Percentiles rank a stretch among this genome's conserved stretches.
phyloP scores from a whole-genome alignment of 2,888 invertebrate genomes.

The Therioaphis trifolii region DNA sequence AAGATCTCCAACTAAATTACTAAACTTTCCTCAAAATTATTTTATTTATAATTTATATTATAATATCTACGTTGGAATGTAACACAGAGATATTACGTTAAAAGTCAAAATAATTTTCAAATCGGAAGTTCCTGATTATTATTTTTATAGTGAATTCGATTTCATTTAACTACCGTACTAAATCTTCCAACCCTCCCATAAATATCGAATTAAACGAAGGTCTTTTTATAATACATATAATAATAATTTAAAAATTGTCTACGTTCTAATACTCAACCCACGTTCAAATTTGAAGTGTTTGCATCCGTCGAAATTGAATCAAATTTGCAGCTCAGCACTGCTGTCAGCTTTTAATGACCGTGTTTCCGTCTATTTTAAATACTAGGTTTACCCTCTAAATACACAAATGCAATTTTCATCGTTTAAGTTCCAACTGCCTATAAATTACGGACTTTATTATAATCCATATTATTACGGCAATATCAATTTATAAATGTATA shows the following conservation, averaged over 20 bases:
- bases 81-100: too few relatives aligned
- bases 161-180: neutral
- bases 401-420: neutral
- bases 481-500: neutral
- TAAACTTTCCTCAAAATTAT: neutral
- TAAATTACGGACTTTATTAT: too few relatives aligned
- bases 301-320: constrained; percentile 48
- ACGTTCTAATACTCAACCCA: neutral
- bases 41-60: neutral
- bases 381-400: neutral
- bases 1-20: neutral
- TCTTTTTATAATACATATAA: constrained; percentile 39
- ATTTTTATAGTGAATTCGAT: neutral
- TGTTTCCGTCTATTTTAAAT: constrained; percentile 29
- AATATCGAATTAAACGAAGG: constrained; percentile 47
- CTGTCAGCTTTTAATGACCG: neutral
- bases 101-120: neutral
- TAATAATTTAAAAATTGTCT: constrained; percentile 37
- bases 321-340: constrained; percentile 5
- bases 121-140: constrained; percentile 1
- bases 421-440: neutral
- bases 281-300: constrained; percentile 48
- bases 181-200: neutral
- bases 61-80: too few relatives aligned
- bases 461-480: too few relatives aligned